phyloP scores from a whole-genome alignment of 2,797 vertebrate species.

The Ispidina picta region DNA sequence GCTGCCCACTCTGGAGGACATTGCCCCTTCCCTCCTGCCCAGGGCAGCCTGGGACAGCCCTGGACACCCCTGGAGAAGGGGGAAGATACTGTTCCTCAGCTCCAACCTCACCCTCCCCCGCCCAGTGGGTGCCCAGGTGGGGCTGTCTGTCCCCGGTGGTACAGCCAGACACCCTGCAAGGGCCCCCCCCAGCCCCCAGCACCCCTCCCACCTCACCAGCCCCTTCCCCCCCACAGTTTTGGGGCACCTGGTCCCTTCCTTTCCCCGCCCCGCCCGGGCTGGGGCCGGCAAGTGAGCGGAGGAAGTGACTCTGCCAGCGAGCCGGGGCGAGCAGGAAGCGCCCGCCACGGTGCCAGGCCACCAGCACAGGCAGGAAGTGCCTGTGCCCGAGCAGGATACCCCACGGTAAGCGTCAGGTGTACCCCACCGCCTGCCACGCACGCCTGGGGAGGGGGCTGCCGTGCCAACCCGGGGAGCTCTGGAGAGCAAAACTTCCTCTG shows the following conservation, averaged over 20 bases:
- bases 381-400: background rate
- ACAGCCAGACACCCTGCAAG: background rate
- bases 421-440: background rate
- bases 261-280: background rate
- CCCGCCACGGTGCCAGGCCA: background rate
- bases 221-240: background rate
- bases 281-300: background rate
- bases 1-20: background rate
- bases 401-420: background rate
- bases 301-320: background rate
- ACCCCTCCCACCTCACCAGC: fast-evolving
- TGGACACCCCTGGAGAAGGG: too few species aligned
- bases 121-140: background rate
- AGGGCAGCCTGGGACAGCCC: too few species aligned
- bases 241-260: background rate
- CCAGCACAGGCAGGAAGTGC: background rate
- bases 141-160: fast-evolving
- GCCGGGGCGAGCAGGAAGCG: constrained; percentile 7
- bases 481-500: background rate
- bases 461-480: fast-evolving
- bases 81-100: too few species aligned
- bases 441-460: background rate
- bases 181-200: background rate
- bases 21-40: background rate
- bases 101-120: too few species aligned